These are phyloP conservation scores for Nematolebias whitei DNA, from an alignment of 2,113 vertebrate genomes.

Conservation along the genomic window DNA sequence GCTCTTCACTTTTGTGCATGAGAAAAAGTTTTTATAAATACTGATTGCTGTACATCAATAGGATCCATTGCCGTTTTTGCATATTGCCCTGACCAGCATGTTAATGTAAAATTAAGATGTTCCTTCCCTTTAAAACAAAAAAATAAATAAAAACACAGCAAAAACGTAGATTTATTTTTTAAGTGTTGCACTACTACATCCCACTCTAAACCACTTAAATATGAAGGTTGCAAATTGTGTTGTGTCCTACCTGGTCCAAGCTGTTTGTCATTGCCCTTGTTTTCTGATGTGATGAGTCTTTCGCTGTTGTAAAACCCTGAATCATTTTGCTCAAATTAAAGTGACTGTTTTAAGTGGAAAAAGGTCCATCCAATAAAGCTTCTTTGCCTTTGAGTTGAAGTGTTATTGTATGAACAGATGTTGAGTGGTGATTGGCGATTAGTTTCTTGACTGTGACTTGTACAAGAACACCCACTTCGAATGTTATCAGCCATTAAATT, in stretches of 20 bases:
- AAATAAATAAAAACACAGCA: too few relatives aligned
- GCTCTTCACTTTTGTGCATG: conserved; percentile 51
- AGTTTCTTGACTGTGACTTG: conserved; percentile 2
- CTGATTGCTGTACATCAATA: conserved; percentile 3
- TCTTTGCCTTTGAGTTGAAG: conserved; percentile 46
- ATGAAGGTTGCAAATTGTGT: conserved; percentile 52
- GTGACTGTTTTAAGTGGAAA: conserved; percentile 73
- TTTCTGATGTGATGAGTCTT: conserved; percentile 63
- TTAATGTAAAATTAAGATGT: conserved; percentile 38
- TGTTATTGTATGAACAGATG: conserved; percentile 28
- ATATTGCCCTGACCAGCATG: conserved; percentile 25
- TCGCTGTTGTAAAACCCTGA: conserved; percentile 69
- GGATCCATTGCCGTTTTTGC: conserved; percentile 12
- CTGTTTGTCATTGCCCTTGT: conserved; percentile 64
- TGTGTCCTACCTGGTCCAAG: conserved; percentile 57
- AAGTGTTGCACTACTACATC: conserved; percentile 29
- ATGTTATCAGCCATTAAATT: too few relatives aligned
- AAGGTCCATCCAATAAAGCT: conserved; percentile 72
- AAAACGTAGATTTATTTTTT: conserved; percentile 21
- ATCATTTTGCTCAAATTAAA: conserved; percentile 48
- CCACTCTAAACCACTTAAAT: conserved; percentile 21
- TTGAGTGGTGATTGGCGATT: conserved; percentile 2
- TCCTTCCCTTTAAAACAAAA: conserved; percentile 47
- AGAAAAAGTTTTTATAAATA: conserved; percentile 18
- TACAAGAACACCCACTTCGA: too few relatives aligned